Conservation (phyloP, 1,140 invertebrate genomes). For the Drosophila nasuta region DNA sequence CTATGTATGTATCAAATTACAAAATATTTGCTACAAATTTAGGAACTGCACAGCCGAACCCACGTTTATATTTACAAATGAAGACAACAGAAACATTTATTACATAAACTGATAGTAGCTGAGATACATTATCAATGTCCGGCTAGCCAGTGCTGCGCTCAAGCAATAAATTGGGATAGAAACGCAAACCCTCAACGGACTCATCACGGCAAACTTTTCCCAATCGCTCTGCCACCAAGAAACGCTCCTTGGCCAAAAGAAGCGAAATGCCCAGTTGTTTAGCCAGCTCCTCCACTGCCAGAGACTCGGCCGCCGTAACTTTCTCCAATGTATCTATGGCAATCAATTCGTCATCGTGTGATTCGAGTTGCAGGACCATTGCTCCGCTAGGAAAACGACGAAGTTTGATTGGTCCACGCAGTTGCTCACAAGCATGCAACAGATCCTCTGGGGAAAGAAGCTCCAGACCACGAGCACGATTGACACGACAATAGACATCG, state of each 20-base stretch:
- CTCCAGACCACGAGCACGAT: constrained; percentile 94
- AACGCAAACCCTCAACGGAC: constrained; percentile 95
- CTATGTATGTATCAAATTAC: constrained; percentile 40
- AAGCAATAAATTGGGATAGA: constrained; percentile 95
- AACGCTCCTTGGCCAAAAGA: constrained; percentile 94
- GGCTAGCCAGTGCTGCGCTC: constrained; percentile 35
- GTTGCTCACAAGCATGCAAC: constrained; percentile 93
- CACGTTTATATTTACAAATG: not conserved
- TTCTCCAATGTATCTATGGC: constrained; percentile 90
- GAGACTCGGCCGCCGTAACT: constrained; percentile 90
- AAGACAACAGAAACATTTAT: constrained; percentile 17
- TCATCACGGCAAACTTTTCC: constrained; percentile 97
- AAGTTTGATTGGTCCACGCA: constrained; percentile 91
- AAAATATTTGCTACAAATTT: constrained; percentile 13
- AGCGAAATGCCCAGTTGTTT: constrained; percentile 93
- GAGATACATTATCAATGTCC: not conserved
- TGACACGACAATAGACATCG: constrained; percentile 98
- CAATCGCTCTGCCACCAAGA: constrained; percentile 92
- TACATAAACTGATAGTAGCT: constrained; percentile 2
- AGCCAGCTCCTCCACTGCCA: constrained; percentile 95
- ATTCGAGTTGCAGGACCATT: constrained; percentile 93
- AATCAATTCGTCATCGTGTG: constrained; percentile 91
- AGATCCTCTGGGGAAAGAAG: constrained; percentile 97
- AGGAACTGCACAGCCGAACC: not conserved
- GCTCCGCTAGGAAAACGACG: constrained; percentile 95